These are phyloP conservation scores for Psilopogon haemacephalus DNA, from an alignment of 2,113 vertebrate species.

Conservation along the genomic window DNA sequence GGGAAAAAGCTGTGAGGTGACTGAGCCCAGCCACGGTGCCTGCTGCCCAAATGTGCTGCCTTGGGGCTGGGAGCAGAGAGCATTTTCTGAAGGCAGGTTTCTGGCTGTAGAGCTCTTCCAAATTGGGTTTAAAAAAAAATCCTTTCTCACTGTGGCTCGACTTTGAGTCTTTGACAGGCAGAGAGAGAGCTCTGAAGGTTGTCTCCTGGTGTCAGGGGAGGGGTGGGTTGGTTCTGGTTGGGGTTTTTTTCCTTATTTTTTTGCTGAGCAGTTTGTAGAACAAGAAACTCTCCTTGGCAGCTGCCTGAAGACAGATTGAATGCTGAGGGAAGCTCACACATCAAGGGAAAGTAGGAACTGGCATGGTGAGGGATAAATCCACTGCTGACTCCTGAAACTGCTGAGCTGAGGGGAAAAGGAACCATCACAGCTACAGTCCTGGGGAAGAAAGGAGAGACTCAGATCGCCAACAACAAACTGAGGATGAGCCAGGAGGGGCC, in stretches of 20 bases:
- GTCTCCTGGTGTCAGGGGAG: neutral
- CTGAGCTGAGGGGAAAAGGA: slow-evolving; percentile 9
- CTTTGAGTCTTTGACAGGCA: neutral
- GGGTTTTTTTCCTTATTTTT: neutral
- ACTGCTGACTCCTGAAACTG: neutral
- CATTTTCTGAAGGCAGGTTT: neutral
- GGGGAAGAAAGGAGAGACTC: neutral
- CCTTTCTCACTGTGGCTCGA: neutral
- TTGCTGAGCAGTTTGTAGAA: slow-evolving; percentile 35
- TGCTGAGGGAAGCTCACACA: slow-evolving; percentile 14
- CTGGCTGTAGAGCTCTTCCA: neutral
- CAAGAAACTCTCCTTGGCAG: slow-evolving; percentile 45
- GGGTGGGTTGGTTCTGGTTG: too few species aligned
- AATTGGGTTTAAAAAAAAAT: neutral
- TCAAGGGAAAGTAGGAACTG: slow-evolving; percentile 36
- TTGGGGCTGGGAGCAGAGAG: neutral
- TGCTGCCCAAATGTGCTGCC: neutral
- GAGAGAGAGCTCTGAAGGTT: neutral
- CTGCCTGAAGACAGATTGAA: slow-evolving; percentile 10
- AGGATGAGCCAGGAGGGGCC: too few species aligned
- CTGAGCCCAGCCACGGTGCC: neutral
- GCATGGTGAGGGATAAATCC: slow-evolving; percentile 12
- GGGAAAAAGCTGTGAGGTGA: too few species aligned
- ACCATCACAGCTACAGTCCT: neutral
- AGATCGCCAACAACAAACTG: rapidly evolving